phyloP scores from a whole-genome alignment of 2,888 invertebrate genomes.

The Leptopterna dolabrata region DNA sequence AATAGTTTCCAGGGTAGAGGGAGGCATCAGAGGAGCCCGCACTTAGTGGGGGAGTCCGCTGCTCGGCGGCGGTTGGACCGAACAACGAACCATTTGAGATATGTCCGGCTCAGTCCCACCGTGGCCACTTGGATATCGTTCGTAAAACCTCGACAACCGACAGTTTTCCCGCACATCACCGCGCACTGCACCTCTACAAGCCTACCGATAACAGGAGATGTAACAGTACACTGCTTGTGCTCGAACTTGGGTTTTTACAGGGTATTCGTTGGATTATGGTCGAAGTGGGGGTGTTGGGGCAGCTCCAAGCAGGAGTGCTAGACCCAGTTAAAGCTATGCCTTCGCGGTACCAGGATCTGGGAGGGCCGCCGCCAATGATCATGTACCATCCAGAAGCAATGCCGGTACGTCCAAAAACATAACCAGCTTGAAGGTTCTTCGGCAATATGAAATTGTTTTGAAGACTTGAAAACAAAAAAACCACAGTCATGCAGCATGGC shows the following conservation, averaged over 20 bases:
- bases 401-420: slow-evolving; percentile 46
- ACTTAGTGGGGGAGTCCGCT: not conserved
- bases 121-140: not conserved
- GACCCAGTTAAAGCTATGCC: slow-evolving; percentile 54
- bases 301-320: slow-evolving; percentile 27
- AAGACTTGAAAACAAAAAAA: slow-evolving; percentile 8
- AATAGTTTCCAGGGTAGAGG: slow-evolving; percentile 25
- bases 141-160: not conserved
- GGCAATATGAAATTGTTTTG: slow-evolving; percentile 40
- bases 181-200: not conserved
- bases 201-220: not conserved
- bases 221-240: not conserved
- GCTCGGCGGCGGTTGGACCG: not conserved
- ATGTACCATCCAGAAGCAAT: slow-evolving; percentile 53
- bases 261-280: not conserved
- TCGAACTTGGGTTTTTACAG: not conserved
- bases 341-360: slow-evolving; percentile 52
- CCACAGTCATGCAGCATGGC: too few species aligned
- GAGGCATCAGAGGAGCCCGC: not conserved
- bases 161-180: not conserved
- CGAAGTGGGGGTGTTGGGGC: slow-evolving; percentile 44
- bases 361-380: slow-evolving; percentile 46
- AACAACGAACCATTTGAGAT: not conserved
- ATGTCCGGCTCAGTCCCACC: not conserved
- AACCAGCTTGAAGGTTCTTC: slow-evolving; percentile 3